Percentiles rank a stretch among this genome's conserved stretches.
Evolutionary conservation across 2,888 invertebrate species (phyloP).

Genomic region (Eilema sororculum): DNA sequence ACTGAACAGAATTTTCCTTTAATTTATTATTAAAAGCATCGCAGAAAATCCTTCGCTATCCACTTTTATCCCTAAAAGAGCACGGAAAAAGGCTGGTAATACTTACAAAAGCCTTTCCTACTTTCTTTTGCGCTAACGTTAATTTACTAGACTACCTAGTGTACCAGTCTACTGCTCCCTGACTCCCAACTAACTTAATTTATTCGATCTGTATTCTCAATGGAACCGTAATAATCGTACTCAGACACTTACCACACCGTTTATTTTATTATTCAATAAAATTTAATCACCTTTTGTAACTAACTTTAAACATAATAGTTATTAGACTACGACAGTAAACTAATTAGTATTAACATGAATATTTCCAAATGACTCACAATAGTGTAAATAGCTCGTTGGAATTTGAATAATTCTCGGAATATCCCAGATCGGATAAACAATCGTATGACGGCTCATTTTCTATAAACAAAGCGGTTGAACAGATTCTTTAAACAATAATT

Average conservation of each 20-base stretch:
- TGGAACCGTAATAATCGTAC: constrained; percentile 19
- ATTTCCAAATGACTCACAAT: constrained; percentile 12
- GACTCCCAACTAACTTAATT: constrained; percentile 34
- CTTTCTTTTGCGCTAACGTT: constrained; percentile 26
- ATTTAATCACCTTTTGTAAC: neutral
- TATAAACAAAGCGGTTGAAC: constrained; percentile 18
- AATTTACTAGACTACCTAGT: constrained; percentile 32
- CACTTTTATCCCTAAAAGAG: constrained; percentile 19
- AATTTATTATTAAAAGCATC: constrained; percentile 17
- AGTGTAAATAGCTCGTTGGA: constrained; percentile 18
- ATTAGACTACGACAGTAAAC: neutral
- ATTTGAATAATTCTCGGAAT: constrained; percentile 21
- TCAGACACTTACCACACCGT: neutral
- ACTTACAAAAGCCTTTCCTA: constrained; percentile 25
- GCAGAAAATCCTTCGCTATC: constrained; percentile 10
- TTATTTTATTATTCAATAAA: constrained; percentile 11
- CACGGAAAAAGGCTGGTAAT: constrained; percentile 12
- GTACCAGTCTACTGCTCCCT: constrained; percentile 23
- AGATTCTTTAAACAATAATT: constrained; percentile 16
- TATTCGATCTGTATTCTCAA: constrained; percentile 35
- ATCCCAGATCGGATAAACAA: constrained; percentile 8
- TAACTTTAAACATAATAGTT: constrained; percentile 6
- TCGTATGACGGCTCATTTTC: constrained; percentile 13
- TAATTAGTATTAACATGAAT: constrained; percentile 19
- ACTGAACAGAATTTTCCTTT: constrained; percentile 8